phyloP scores from a whole-genome alignment of 2,797 vertebrate genomes.

The Kryptolebias ocellatus region DNA sequence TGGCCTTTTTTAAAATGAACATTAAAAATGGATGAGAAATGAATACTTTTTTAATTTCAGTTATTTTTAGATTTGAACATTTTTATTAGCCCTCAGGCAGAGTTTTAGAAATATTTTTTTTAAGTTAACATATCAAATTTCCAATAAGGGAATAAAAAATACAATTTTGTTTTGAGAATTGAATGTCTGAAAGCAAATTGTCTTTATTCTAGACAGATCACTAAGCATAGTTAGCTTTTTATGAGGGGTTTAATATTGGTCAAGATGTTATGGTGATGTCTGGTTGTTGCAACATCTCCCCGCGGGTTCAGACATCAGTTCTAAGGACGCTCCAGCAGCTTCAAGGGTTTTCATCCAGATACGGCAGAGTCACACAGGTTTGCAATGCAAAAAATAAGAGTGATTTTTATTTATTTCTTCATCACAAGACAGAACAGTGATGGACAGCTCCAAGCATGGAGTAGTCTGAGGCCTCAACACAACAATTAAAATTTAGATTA shows the following conservation, averaged over 20 bases:
- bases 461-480: neutral
- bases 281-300: constrained; percentile 8
- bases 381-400: neutral
- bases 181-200: neutral
- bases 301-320: neutral
- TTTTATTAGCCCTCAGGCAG: too few relatives aligned
- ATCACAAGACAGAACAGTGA: neutral
- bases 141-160: too few relatives aligned
- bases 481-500: neutral
- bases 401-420: neutral
- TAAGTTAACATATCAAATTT: too few relatives aligned
- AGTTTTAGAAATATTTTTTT: too few relatives aligned
- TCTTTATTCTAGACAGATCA: neutral
- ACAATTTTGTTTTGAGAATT: neutral
- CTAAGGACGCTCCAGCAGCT: neutral
- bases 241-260: neutral
- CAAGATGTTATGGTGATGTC: neutral
- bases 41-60: too few relatives aligned
- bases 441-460: neutral
- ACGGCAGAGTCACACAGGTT: neutral
- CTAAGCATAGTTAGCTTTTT: constrained; percentile 1
- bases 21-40: too few relatives aligned
- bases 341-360: neutral
- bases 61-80: too few relatives aligned
- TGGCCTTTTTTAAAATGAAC: too few relatives aligned